Base-by-base conservation (phyloP, 2,888 invertebrate genomes). In the Glyphotaelius pellucidus region DNA sequence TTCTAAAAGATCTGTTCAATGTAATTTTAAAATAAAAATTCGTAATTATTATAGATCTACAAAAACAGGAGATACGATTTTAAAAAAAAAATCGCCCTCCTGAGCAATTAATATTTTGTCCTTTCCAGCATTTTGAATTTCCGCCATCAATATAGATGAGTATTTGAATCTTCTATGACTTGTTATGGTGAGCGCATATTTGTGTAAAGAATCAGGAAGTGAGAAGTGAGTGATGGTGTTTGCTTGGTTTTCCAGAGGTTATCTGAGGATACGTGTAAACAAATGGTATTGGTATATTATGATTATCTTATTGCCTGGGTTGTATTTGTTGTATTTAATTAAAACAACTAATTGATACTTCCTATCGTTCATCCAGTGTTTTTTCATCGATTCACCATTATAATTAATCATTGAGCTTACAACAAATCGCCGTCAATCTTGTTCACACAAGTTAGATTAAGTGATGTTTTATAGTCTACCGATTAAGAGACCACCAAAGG, bases 191-290 rank as follows among this genome's bases (percentile, higher is more conserved):
- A 81, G 14, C 32, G 15, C 15, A 31, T 31, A 81, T 32, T 81
- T 81, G 31, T 19, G 19, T 81, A 84, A 84, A 84, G 84, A 84
- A 31, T 84, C 25, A 67, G 47, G 47, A 47, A 47, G 67, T 79
- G 52, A 87, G 87, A 84, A 80, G 92, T 90, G 87, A 90, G 92
- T 89, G 87, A 90, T 86, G 83, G 88, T 88, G 88, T 92, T 67
- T 91, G 96, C 96, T 97, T 97, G 95, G 96, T 97, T 93, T 97
- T 97, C 97, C 97, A 97, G 97, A 97, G 97, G 97, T 97, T 97
- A 97, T 97, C 97, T 96, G 97, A 97, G 97, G 97, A 97, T 96
- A 97, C 97, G 97, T 97, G 97, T 97, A 97, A 97, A 97, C 97
- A 97, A 96, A 97, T 97, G 97, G 97, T 97, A 97, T 96, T 95